Percentiles rank a stretch among this genome's conserved stretches.
Evolutionary conservation across 2,888 invertebrate species (phyloP).

Genomic region (Limnephilus rhombicus): DNA sequence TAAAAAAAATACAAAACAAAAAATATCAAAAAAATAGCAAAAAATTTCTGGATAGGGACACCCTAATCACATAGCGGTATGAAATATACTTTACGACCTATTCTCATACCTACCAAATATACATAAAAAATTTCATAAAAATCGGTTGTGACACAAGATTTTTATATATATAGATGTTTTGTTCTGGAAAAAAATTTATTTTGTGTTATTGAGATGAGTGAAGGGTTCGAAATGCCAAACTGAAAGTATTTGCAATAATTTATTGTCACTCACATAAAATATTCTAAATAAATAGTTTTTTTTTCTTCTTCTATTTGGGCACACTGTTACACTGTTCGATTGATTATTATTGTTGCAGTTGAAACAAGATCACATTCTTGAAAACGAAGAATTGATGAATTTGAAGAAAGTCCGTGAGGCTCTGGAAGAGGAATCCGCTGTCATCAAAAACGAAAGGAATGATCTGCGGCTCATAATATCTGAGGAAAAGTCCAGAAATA

Average conservation of each 20-base stretch:
- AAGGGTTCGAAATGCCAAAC: neutral
- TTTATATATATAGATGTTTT: neutral
- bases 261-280: no score
- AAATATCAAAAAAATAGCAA: no score
- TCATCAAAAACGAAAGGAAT: constrained; percentile 75
- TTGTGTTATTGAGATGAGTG: neutral
- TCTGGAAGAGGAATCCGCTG: constrained; percentile 71
- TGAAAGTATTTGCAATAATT: no score
- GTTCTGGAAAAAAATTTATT: neutral
- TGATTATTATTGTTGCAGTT: constrained; percentile 67
- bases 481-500: constrained; percentile 75
- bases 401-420: constrained; percentile 64
- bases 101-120: no score
- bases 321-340: neutral
- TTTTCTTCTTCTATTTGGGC: no score
- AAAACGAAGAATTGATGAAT: constrained; percentile 70
- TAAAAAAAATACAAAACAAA: no score
- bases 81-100: no score
- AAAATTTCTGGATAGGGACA: no score
- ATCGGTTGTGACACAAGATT: no score
- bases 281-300: no score
- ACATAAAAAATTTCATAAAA: no score
- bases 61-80: no score
- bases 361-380: constrained; percentile 70
- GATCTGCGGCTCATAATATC: constrained; percentile 76